Evolutionary conservation across 2,113 vertebrate species (phyloP).

Genomic region (Pterocles burchelli): DNA sequence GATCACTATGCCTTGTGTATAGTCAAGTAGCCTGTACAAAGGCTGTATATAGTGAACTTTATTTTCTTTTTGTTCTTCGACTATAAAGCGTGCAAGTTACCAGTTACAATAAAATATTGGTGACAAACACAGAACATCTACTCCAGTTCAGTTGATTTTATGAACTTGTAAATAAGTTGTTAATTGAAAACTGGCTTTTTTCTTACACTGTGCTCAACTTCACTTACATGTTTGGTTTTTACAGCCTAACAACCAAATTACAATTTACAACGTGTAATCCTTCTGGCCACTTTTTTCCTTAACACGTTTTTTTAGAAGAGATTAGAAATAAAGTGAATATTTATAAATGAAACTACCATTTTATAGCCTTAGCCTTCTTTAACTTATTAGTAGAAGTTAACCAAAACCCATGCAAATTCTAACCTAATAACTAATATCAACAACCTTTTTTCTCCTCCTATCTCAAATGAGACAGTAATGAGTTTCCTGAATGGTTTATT

Average conservation of each 20-base stretch:
- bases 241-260: conserved; percentile 42
- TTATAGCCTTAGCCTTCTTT: conserved; percentile 55
- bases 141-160: conserved; percentile 61
- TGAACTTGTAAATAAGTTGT: conserved; percentile 57
- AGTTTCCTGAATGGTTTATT: conserved; percentile 16
- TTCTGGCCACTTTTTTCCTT: conserved; percentile 44
- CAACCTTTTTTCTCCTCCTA: background rate
- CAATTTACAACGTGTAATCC: background rate
- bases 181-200: conserved; percentile 30
- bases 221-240: background rate
- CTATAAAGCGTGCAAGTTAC: conserved; percentile 83
- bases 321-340: conserved; percentile 29
- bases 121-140: conserved; percentile 73
- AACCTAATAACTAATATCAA: background rate
- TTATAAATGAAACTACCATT: conserved; percentile 47
- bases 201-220: conserved; percentile 45
- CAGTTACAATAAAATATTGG: conserved; percentile 91
- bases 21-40: conserved; percentile 77
- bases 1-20: conserved; percentile 82
- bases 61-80: conserved; percentile 79
- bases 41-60: conserved; percentile 80
- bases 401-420: background rate
- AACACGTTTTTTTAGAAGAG: conserved; percentile 10
- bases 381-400: conserved; percentile 34
- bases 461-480: background rate